Base-by-base conservation (phyloP, 2,888 invertebrate species). In the Alloplasta piceator region DNA sequence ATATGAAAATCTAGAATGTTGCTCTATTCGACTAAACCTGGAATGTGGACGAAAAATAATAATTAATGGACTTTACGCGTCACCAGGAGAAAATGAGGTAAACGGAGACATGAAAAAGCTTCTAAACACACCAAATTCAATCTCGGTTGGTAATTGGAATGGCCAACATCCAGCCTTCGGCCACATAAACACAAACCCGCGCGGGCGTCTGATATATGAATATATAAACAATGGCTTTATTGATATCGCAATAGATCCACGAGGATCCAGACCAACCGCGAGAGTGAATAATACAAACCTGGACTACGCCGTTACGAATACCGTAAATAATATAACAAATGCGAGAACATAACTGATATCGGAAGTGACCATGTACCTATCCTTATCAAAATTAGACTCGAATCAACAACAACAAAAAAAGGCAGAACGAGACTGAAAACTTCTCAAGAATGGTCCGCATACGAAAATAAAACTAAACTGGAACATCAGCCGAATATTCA, bases 361-460 rank as follows among this genome's bases (percentile, higher is more conserved):
- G 68, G 68, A 1, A 75, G 60, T 39, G 67, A 75, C 12, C 75
- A 75, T 26, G 52, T 75, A 36, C 67, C 75, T 5, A 75, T 75
- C 39, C 38, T 75, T 10, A 50, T 75, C 4, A 67, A 75, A 68
- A 67, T 75, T 0, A 58, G 50, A 75, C 36, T 67, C 36, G 50
- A 16, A 7, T 56, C 56, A n/a, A 39, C n/a, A 26, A 43, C 39
- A 4, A 66, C 56, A 9, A 74, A 55, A 43, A 43, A 64, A 43
- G 74, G 74, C 5, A 74, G 74, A 74, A 74, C 64, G 3, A 74
- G 66, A 74, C 56, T 66, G 26, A 66, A 58, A 74, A 67, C 75
- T 0, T 9, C 6, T 6, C 41, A 76, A 58, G 67, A 76, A 61
- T 67, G 68, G 75, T 50, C 14, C 55, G 74, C 66, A 66, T 74